Evolutionary conservation across 2,797 vertebrate species (phyloP), one percentile per base, ranked within the genome.

Genomic region (Crypturellus tataupa): DNA sequence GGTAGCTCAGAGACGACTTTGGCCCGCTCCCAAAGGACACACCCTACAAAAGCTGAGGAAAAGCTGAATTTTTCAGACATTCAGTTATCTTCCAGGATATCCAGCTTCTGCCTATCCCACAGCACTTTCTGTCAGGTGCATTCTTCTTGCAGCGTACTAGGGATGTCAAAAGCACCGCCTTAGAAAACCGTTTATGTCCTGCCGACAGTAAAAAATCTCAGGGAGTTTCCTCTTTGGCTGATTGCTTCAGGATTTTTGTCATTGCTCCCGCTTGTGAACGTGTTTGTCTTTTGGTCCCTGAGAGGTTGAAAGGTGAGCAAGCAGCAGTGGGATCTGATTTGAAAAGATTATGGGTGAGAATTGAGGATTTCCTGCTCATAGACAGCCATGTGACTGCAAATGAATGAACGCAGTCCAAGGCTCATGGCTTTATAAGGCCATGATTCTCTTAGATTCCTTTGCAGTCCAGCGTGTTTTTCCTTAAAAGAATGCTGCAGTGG

Each of bases 221-320:
- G 51, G 42, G 58, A 75, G 33, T 87, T 92, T 81, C 70, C 73
- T 82, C 18, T 77, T 81, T 24, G 86, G 6, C 9, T 72, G 25
- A 13, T 69, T 59, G 35, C 37, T 95, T 79, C 25, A 51, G 60
- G 46, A 83, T 82, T 91, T 93, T 86, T 93, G 82, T 87, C 23
- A 56, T 56, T 10, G 67, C 60, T 89, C 39, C n/a, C 37, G n/a
- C 31, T 89, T 77, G 9, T 60, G 46, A 70, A 89, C 86, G 39
- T 46, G 12, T 87, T 85, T 85, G 71, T 12, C 24, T 77, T 94
- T 91, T 80, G 60, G 72, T 84, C 39, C 76, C 90, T 67, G 31
- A 58, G 80, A 94, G 83, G 76, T 93, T 94, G 78, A 89, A 93
- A 95, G 80, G 84, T 94, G 79, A 68, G 60, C 46, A 80, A 59